Conservation (phyloP, 2,888 invertebrate species). For the Cyclophora punctaria region DNA sequence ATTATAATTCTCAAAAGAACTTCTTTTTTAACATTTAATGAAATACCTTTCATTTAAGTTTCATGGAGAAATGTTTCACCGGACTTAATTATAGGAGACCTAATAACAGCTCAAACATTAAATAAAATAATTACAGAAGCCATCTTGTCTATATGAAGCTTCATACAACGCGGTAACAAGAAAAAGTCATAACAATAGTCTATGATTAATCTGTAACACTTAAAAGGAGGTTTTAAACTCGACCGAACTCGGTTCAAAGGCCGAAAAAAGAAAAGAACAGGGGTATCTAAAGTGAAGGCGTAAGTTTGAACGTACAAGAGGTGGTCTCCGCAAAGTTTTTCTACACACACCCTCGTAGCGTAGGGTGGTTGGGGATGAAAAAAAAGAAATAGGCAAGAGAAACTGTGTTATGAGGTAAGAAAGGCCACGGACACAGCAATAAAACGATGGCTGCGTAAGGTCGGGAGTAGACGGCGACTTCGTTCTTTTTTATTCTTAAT, state of each 20-base stretch:
- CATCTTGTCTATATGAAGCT: too few relatives aligned
- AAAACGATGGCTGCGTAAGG: slow-evolving; percentile 67
- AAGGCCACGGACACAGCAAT: slow-evolving; percentile 67
- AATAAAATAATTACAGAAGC: too few relatives aligned
- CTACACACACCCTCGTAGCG: slow-evolving; percentile 39
- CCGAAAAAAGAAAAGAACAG: too few relatives aligned
- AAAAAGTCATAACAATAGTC: too few relatives aligned
- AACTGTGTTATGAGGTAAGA: slow-evolving; percentile 74
- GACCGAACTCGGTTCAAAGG: slow-evolving; percentile 27
- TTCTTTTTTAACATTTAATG: slow-evolving; percentile 44
- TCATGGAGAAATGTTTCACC: slow-evolving; percentile 28
- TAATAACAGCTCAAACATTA: too few relatives aligned
- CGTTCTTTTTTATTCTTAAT: slow-evolving; percentile 46
- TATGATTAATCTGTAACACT: background rate
- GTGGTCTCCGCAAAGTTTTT: slow-evolving; percentile 39
- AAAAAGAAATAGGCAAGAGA: slow-evolving; percentile 42
- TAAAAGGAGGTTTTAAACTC: slow-evolving; percentile 14
- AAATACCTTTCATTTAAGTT: slow-evolving; percentile 50
- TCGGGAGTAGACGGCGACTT: slow-evolving; percentile 49
- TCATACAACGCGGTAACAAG: too few relatives aligned
- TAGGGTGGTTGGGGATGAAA: slow-evolving; percentile 28
- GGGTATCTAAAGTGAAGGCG: slow-evolving; percentile 3
- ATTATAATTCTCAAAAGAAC: slow-evolving; percentile 58
- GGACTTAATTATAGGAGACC: too few relatives aligned
- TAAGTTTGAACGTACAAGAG: slow-evolving; percentile 28